A percentile compares a stretch with the other conserved stretches of the same genome.
Conservation (phyloP, 2,113 vertebrate species). For the Acrocephalus arundinaceus region DNA sequence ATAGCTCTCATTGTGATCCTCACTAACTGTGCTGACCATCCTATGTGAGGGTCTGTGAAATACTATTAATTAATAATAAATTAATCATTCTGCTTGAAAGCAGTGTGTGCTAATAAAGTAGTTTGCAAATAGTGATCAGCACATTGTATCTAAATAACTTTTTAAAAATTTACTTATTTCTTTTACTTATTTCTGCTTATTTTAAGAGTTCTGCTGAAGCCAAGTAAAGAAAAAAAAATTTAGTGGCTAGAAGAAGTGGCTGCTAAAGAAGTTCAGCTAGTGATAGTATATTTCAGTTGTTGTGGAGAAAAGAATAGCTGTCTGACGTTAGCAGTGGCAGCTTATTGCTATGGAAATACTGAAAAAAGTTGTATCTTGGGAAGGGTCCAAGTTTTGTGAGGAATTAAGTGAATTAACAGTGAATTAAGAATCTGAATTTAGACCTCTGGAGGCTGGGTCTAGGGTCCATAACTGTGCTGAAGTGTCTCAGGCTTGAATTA, state of each 20-base stretch:
- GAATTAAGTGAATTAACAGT: too few species aligned
- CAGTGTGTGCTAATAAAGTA: neutral
- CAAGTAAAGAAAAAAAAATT: neutral
- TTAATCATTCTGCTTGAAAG: neutral
- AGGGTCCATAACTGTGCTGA: neutral
- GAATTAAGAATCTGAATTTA: neutral
- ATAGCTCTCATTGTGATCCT: neutral
- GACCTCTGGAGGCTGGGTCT: neutral
- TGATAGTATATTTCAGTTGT: neutral
- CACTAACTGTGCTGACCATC: neutral
- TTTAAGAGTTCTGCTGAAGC: neutral
- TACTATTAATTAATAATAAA: neutral
- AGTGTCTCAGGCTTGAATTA: neutral
- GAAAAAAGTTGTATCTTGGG: neutral
- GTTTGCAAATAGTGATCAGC: neutral
- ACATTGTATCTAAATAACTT: neutral
- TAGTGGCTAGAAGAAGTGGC: neutral
- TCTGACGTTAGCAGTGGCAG: neutral
- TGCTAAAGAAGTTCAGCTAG: neutral
- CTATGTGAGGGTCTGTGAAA: neutral
- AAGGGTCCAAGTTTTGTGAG: neutral
- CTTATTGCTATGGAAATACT: neutral
- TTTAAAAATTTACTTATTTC: neutral
- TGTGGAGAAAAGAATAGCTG: neutral
- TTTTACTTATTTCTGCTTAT: neutral